Base-by-base conservation (phyloP, 2,113 vertebrate genomes). In the Vidua macroura region DNA sequence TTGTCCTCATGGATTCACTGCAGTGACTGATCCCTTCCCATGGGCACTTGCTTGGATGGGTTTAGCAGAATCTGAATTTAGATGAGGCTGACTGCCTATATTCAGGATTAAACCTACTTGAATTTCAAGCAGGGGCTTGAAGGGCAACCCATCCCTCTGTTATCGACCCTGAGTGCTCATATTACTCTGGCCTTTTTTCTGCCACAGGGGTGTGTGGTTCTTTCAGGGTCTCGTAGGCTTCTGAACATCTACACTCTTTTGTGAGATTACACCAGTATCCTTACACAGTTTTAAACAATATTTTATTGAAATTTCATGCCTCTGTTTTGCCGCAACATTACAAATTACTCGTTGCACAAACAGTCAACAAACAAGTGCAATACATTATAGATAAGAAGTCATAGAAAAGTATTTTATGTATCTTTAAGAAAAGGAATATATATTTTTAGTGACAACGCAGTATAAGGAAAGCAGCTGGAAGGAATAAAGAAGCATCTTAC, bases 221-320 rank as follows among this genome's bases (percentile, higher is more conserved):
- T 82, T 75, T 44, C 68, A 58, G 53, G 49, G 28, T 19, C 60
- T 83, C 72, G 19, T 35, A 22, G 63, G 39, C 18, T 62, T 79
- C 63, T 69, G 20, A 83, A 53, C 7, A 58, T 35, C 18, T 28
- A 41, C 10, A 17, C 8, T 16, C 14, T 56, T 91, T 75, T 76
- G 25, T 74, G 43, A 88, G 37, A 43, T 68, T 68, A 73, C 27
- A 64, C 37, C 58, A 72, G 8, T 56, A 30, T 48, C 41, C 86
- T n/a, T 58, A 35, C 22, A 46, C 11, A 44, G 15, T 56, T 83
- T 88, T 21, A 78, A 88, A 44, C 15, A 44, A 41, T 30, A 68
- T 72, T 96, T 95, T 96, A 86, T 95, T 93, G 76, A 64, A 64
- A 55, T 82, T 79, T 79, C 58, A 33, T 33, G 6, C 46, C 43